Base-by-base conservation (phyloP, 2,888 invertebrate genomes). In the Unio delphinus region DNA sequence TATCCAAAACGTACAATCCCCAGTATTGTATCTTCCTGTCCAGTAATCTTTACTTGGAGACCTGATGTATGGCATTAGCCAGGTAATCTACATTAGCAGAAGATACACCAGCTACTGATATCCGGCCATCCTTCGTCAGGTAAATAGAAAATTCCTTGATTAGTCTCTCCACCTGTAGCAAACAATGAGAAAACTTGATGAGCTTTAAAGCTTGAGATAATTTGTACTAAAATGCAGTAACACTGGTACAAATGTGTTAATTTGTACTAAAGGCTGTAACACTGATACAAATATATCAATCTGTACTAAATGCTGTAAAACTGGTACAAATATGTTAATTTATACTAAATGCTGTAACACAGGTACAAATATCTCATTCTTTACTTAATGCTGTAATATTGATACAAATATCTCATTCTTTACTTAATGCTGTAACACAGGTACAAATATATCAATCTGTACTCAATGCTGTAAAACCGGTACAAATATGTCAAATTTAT, bases 31-130 rank as follows among this genome's bases (percentile, higher is more conserved):
- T 45, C 45, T 45, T 45, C 45, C 59, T 26, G 59, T 45, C 11
- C 11, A 1, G 11, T 45, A 45, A 45, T 45, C 45, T 72, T 84
- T 87, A 92, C 80, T 95, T 94, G 20, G 97, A 95, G 77, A 98
- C 97, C 91, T 94, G 92, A 90, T 99, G 97, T 82, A 99, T 96
- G 72, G 95, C 96, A 77, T 95, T 93, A 2, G 99, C 99, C 74
- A 99, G 91, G 90, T 99, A 98, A 77, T 94, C 94, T 1, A 99
- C 98, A 91, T 99, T 99, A 89, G 95, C 95, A 4, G 97, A 95
- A 1, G 96, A 95, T 8, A 99, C 94, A 67, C 99, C 99, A 69
- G 99, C 98, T 92, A 99, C 95, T 5, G 98, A 99, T 90, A 99
- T 98, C 83, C 99, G 94, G 0, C 99, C 99, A 90, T 99, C 99